Percentiles rank a stretch among this genome's conserved stretches.
Evolutionary conservation across 2,797 vertebrate species (phyloP).

Genomic region (Falco peregrinus): DNA sequence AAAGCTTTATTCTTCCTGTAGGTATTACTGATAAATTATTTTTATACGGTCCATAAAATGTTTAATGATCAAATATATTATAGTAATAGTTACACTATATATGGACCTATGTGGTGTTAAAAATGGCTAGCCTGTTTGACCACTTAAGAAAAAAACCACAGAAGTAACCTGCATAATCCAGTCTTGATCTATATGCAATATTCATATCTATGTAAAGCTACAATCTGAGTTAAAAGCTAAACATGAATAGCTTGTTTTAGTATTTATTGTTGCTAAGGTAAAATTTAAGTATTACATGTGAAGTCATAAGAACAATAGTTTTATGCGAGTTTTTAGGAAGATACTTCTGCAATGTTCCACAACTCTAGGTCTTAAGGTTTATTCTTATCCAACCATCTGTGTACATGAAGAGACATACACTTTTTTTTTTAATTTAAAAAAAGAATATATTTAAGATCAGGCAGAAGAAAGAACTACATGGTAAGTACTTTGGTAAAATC

Average conservation of each 20-base stretch:
- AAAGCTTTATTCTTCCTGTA: neutral
- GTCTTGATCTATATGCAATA: neutral
- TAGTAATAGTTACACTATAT: neutral
- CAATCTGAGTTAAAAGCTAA: neutral
- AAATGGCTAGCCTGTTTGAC: neutral
- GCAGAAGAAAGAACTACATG: neutral
- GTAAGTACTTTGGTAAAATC: neutral
- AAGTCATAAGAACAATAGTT: neutral
- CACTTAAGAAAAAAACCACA: neutral
- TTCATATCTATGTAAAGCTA: neutral
- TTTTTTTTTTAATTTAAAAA: neutral
- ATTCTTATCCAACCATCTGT: neutral
- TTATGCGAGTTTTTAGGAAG: neutral
- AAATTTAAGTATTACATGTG: neutral
- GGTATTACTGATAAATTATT: neutral
- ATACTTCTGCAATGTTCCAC: neutral
- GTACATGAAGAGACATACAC: neutral
- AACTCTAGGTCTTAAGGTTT: neutral
- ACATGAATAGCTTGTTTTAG: neutral
- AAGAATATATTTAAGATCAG: neutral
- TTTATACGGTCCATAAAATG: neutral
- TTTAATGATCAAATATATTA: neutral
- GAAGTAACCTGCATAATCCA: neutral
- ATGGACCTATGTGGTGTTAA: neutral
- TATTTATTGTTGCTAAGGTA: neutral